These are phyloP conservation scores for Steatornis caripensis DNA, from an alignment of 2,113 vertebrate genomes.

Conservation along the genomic window DNA sequence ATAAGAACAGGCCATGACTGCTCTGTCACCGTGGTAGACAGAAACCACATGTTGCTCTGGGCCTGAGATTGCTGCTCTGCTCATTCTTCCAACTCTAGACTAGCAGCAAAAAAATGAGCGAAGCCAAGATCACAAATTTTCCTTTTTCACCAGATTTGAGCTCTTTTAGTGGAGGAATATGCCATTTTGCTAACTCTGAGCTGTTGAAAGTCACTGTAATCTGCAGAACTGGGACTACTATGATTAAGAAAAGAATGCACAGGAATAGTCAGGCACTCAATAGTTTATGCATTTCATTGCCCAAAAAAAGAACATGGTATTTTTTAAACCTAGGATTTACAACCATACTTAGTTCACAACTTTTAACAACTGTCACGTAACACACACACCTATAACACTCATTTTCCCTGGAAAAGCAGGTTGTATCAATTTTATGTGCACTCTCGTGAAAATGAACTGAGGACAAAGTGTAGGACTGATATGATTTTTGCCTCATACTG, in stretches of 20 bases:
- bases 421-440: not conserved
- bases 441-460: not conserved
- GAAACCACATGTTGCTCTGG: conserved; percentile 41
- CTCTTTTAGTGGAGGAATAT: not conserved
- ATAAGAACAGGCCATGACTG: conserved; percentile 21
- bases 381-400: not conserved
- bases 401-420: not conserved
- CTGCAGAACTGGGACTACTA: not conserved
- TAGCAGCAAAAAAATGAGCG: not conserved
- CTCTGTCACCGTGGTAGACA: conserved; percentile 28
- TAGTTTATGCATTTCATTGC: not conserved
- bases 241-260: not conserved
- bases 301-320: not conserved
- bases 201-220: not conserved
- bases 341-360: not conserved
- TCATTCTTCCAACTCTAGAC: not conserved
- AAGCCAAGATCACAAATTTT: not conserved
- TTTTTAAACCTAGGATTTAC: not conserved
- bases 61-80: not conserved
- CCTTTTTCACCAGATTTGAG: not conserved
- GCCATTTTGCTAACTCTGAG: not conserved
- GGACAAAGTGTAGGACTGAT: not conserved
- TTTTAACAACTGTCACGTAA: not conserved
- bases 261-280: not conserved
- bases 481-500: not conserved